phyloP scores from a whole-genome alignment of 1,140 invertebrate species.

The Homalodisca vitripennis region DNA sequence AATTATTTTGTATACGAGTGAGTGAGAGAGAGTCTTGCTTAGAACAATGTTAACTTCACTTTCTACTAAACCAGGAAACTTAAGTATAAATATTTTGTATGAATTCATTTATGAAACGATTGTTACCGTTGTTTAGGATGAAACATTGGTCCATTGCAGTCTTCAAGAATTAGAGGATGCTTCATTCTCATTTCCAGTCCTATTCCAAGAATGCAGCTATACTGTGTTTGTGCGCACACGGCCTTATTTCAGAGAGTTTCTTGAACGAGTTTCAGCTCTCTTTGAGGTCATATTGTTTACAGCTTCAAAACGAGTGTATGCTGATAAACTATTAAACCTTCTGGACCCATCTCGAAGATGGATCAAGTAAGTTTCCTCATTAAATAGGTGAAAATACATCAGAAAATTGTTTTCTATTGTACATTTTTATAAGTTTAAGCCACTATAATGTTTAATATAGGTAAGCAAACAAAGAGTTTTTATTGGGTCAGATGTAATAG shows the following conservation, averaged over 20 bases:
- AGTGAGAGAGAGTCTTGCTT: no score
- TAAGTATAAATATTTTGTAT: no score
- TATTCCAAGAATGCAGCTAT: conserved; percentile 89
- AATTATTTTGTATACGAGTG: no score
- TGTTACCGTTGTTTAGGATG: no score
- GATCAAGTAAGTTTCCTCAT: conserved; percentile 71
- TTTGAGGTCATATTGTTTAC: conserved; percentile 98
- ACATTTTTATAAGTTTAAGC: no score
- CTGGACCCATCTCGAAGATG: conserved; percentile 85
- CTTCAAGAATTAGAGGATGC: conserved; percentile 90
- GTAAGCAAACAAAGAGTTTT: no score
- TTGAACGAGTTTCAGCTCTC: conserved; percentile 82
- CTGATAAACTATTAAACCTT: conserved; percentile 91
- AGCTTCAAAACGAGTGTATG: conserved; percentile 94
- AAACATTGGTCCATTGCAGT: conserved; percentile 95
- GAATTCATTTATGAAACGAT: no score
- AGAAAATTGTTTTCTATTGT: not conserved
- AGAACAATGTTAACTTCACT: no score
- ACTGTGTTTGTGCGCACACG: conserved; percentile 65
- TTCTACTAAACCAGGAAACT: no score
- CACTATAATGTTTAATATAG: no score
- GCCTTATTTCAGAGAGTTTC: conserved; percentile 89
- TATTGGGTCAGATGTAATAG: no score
- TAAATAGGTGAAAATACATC: not conserved
- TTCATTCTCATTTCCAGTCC: conserved; percentile 90